Base-by-base conservation (phyloP, 1,140 invertebrate genomes). In the Eumaeus atala region DNA sequence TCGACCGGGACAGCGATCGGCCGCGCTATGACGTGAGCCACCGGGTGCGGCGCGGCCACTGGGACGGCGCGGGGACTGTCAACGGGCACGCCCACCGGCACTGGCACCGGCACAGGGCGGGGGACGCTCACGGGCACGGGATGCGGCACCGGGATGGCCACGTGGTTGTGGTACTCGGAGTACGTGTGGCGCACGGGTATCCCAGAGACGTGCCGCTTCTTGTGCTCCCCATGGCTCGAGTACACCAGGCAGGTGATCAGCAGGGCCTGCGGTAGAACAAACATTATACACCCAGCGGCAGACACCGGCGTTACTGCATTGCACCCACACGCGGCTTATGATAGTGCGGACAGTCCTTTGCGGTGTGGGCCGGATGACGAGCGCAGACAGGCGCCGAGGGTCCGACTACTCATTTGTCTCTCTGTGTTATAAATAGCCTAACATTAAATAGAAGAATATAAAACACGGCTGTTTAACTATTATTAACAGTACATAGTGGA, bases 1-100 rank as follows among this genome's bases (percentile, higher is more conserved):
- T 87, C 70, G 0, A 87, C 59, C 11, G 84, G 78, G 8, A 87
- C 74, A 0, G 84, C 78, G 1, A 78, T 54, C 1, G 80, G 82
- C 18, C 82, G 63, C 1, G 69, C 59, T 17, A 87, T 65, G 1
- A 79, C 56, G 6, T 81, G 74, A 1, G 78, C 55, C 11, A 85
- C 75, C 7, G 84, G 80, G 11, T 84, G 84, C 3, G 82, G 84
- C 8, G 85, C 74, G 0, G 67, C 14, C 0, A 85, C 79, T 8
- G 70, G 71, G 0, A 87, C 84, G 0, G 84, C 72, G 0, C 84
- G 61, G 0, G 81, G 81, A 1, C 61, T 66, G 33, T 77, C 80
- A 0, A 84, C 75, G 2, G 84, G 79, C 7, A 84, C 79, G 0
- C 72, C 73, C 0, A 84, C 73, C 6, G 66, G 72, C 4, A 84